These are phyloP conservation scores for Pteronura brasiliensis DNA, from an alignment of 2,113 vertebrate genomes.

Conservation along the genomic window DNA sequence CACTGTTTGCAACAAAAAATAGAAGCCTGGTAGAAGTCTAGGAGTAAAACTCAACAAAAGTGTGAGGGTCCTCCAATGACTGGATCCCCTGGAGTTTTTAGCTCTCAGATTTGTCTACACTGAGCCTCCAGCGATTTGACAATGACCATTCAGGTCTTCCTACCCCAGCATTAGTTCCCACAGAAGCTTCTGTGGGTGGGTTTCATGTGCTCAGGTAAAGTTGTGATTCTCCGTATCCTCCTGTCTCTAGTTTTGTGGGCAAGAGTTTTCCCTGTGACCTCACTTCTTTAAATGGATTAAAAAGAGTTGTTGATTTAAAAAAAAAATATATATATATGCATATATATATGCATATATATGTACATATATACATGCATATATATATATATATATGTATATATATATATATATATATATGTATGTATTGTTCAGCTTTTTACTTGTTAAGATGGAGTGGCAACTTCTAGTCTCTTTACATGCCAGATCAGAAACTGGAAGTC, in stretches of 20 bases:
- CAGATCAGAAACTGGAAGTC: background rate
- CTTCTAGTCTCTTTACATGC: background rate
- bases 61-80: background rate
- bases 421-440: background rate
- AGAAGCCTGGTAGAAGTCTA: background rate
- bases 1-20: background rate
- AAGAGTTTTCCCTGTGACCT: background rate
- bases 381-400: too few species aligned
- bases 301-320: background rate
- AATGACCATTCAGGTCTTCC: background rate
- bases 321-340: background rate
- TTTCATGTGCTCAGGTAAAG: background rate
- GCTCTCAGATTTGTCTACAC: background rate
- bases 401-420: too few species aligned
- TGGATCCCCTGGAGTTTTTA: background rate
- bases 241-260: background rate
- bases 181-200: background rate
- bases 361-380: too few species aligned
- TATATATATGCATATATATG: too few species aligned
- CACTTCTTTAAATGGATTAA: background rate
- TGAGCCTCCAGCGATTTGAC: background rate
- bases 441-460: background rate
- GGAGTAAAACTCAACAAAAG: background rate
- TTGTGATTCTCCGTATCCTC: background rate
- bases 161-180: background rate